Evolutionary conservation across 2,797 vertebrate genomes (phyloP).

Genomic region (Hapalemur alaotrensis): DNA sequence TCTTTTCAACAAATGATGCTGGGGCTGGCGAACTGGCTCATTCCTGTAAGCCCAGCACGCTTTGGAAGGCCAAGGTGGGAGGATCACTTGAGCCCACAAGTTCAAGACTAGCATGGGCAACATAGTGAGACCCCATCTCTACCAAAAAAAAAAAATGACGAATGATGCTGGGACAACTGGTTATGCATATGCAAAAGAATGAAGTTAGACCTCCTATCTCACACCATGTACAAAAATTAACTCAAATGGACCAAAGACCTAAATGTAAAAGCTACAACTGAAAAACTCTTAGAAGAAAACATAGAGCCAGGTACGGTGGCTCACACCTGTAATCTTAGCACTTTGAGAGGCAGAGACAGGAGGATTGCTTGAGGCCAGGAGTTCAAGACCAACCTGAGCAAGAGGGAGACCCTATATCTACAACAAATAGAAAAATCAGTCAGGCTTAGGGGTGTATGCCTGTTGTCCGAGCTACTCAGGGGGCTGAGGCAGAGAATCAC

Average conservation of each 20-base stretch:
- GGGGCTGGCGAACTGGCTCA: neutral
- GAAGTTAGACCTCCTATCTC: neutral
- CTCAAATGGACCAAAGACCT: neutral
- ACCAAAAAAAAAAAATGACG: neutral
- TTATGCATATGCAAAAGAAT: neutral
- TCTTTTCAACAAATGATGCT: neutral
- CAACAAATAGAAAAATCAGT: too few species aligned
- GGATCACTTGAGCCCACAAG: neutral
- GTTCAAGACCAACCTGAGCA: too few species aligned
- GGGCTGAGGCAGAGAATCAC: too few species aligned
- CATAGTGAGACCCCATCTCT: neutral
- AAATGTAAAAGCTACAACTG: neutral
- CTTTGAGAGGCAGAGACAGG: neutral
- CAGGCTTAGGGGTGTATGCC: too few species aligned
- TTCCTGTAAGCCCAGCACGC: neutral
- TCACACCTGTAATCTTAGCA: neutral
- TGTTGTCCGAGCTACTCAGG: too few species aligned
- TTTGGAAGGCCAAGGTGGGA: neutral
- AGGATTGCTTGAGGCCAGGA: neutral
- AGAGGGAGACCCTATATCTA: too few species aligned
- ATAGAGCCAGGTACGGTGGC: neutral
- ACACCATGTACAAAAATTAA: neutral
- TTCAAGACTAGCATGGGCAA: neutral
- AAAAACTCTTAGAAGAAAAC: constrained; percentile 13
- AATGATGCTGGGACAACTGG: neutral